Evolutionary conservation across 2,113 vertebrate genomes (phyloP).

Genomic region (Equus quagga): DNA sequence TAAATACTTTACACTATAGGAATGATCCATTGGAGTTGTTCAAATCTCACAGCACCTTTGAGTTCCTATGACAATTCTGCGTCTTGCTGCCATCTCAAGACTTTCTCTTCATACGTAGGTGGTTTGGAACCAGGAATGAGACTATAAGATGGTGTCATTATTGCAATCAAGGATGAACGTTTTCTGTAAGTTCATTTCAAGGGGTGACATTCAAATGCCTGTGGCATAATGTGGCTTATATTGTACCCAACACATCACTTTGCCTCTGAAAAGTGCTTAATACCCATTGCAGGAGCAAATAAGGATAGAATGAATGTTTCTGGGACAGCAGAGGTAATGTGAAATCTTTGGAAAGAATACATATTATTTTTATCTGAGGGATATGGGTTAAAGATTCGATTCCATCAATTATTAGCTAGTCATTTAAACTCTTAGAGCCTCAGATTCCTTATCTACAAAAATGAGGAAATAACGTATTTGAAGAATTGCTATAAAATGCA

Average conservation of each 20-base stretch:
- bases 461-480: background rate
- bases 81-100: background rate
- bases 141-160: background rate
- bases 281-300: background rate
- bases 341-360: background rate
- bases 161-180: background rate
- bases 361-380: background rate
- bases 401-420: background rate
- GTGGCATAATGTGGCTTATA: background rate
- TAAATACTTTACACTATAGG: background rate
- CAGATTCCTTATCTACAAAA: background rate
- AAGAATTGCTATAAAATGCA: slow-evolving; percentile 2
- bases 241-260: background rate
- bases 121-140: background rate
- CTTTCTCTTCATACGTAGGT: background rate
- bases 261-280: background rate
- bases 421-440: background rate
- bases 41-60: slow-evolving; percentile 9
- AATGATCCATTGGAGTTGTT: slow-evolving; percentile 58
- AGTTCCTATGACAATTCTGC: slow-evolving; percentile 45
- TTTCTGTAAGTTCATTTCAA: slow-evolving; percentile 1
- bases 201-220: background rate
- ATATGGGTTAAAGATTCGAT: background rate
- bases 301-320: background rate
- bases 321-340: background rate